phyloP scores from a whole-genome alignment of 2,797 vertebrate genomes.

The Sus cebifrons region DNA sequence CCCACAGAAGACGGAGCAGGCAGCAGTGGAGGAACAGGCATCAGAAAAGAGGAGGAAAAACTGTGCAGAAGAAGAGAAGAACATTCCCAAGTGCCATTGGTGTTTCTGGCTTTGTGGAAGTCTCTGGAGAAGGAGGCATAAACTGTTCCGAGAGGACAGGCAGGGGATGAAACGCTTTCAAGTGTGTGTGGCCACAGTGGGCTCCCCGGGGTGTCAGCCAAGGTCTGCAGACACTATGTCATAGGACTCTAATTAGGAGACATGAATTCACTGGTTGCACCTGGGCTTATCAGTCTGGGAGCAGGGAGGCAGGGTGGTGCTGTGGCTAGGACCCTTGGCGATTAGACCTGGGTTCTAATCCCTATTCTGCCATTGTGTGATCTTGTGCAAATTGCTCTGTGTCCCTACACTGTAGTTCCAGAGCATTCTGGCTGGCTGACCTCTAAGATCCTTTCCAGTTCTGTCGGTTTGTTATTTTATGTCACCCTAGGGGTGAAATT shows the following conservation, averaged over 20 bases:
- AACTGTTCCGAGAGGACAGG: background rate
- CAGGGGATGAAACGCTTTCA: background rate
- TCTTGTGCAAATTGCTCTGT: background rate
- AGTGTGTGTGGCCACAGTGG: background rate
- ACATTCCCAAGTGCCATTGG: background rate
- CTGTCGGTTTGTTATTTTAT: background rate
- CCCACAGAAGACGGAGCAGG: background rate
- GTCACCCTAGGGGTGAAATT: slow-evolving; percentile 41
- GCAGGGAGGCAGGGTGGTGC: background rate
- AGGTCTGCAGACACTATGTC: slow-evolving; percentile 73
- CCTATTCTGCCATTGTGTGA: background rate
- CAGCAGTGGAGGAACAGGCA: background rate
- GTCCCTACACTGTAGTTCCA: slow-evolving; percentile 29
- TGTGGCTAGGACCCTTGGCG: background rate
- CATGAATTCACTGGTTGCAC: slow-evolving; percentile 56
- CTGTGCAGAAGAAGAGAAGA: background rate
- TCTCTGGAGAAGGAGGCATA: background rate
- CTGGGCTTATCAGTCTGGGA: slow-evolving; percentile 53
- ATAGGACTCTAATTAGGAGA: slow-evolving; percentile 60
- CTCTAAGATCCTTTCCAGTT: background rate
- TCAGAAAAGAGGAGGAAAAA: background rate
- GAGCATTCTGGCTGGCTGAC: background rate
- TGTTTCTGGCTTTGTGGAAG: background rate
- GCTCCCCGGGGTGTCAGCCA: background rate
- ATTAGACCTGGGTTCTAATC: background rate